Evolutionary conservation across 2,888 invertebrate genomes (phyloP).

Genomic region (Ypsolopha scabrella): DNA sequence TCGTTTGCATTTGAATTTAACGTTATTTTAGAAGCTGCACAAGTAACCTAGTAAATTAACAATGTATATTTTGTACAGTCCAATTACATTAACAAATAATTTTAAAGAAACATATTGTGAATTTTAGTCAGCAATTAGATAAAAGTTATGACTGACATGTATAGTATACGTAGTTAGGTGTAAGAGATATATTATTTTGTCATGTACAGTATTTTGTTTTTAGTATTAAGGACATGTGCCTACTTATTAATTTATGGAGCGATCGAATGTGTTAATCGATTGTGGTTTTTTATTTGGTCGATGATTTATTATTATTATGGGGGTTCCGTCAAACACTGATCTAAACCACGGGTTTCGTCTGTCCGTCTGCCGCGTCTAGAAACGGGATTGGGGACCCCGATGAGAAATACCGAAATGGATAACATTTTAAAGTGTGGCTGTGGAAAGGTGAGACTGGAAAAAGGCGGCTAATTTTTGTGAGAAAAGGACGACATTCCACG

Average conservation of each 20-base stretch:
- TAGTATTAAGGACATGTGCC: slow-evolving; percentile 16
- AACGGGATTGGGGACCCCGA: too few relatives aligned
- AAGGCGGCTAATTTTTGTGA: too few relatives aligned
- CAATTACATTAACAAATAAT: slow-evolving; percentile 6
- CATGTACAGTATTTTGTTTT: slow-evolving; percentile 37
- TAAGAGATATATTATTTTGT: slow-evolving; percentile 26
- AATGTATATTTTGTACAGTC: slow-evolving; percentile 33
- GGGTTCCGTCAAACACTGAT: too few relatives aligned
- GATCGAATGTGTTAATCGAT: slow-evolving; percentile 12
- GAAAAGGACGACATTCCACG: too few relatives aligned
- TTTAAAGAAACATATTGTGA: slow-evolving; percentile 8
- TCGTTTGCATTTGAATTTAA: slow-evolving; percentile 3
- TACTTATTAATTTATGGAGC: slow-evolving; percentile 21
- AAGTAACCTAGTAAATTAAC: slow-evolving; percentile 6
- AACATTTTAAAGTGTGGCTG: too few relatives aligned
- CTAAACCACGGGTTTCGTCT: too few relatives aligned
- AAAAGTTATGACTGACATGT: slow-evolving; percentile 25
- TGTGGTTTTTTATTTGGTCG: too few relatives aligned
- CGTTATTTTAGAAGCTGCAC: slow-evolving; percentile 12
- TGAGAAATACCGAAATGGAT: too few relatives aligned
- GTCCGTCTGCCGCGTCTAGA: too few relatives aligned
- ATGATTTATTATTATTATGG: too few relatives aligned
- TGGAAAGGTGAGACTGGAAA: background rate
- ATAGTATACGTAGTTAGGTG: slow-evolving; percentile 9
- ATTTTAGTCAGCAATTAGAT: slow-evolving; percentile 19